Percentiles rank a stretch among this genome's conserved stretches.
Conservation (phyloP, 2,113 vertebrate species). For the Protobothrops mucrosquamatus region DNA sequence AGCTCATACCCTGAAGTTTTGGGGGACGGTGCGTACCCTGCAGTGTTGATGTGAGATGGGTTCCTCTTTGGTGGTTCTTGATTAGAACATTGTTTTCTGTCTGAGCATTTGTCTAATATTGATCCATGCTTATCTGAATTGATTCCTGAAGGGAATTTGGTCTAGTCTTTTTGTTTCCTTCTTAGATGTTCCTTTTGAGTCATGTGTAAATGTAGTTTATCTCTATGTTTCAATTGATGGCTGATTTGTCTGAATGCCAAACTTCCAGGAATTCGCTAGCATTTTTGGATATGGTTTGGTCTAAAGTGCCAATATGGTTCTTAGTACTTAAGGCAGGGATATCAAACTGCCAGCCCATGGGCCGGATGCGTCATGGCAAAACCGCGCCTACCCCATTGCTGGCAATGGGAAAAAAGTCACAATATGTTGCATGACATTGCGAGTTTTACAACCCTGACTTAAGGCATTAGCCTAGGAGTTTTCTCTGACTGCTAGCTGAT, state of each 20-base stretch:
- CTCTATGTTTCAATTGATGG: background rate
- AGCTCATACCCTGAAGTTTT: background rate
- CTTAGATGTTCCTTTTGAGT: background rate
- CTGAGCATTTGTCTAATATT: background rate
- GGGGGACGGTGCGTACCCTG: background rate
- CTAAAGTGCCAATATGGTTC: background rate
- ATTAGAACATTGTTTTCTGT: background rate
- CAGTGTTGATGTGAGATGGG: background rate
- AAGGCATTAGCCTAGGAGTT: background rate
- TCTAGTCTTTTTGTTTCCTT: background rate
- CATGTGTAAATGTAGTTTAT: background rate
- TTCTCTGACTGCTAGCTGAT: background rate
- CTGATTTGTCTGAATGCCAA: background rate
- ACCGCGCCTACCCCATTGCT: too few species aligned
- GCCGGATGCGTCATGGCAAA: too few species aligned
- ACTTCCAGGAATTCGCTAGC: background rate
- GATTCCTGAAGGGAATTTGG: background rate
- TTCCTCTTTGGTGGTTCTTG: background rate
- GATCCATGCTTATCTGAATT: background rate
- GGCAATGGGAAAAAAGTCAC: too few species aligned
- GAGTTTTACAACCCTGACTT: too few species aligned
- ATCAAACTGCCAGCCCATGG: too few species aligned
- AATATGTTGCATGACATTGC: too few species aligned
- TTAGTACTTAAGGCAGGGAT: background rate
- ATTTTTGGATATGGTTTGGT: background rate